Percentiles rank a stretch among this genome's conserved stretches.
These are phyloP conservation scores for Dione juno DNA, from an alignment of 2,888 invertebrate genomes.

Conservation along the genomic window DNA sequence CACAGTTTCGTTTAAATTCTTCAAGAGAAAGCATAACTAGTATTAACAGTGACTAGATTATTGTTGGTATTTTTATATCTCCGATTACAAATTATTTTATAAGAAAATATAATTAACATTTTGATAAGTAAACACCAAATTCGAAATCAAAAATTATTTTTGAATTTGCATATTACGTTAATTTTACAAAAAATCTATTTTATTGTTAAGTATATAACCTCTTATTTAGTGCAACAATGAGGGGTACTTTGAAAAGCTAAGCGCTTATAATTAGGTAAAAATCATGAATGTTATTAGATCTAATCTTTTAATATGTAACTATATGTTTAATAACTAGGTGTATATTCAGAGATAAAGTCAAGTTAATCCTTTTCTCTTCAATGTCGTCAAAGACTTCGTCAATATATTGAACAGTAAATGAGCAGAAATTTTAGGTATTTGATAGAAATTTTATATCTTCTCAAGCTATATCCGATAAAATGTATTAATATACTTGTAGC, in stretches of 20 bases:
- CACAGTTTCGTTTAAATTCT: conserved; percentile 58
- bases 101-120: background rate
- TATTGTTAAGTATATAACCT: background rate
- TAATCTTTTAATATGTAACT: background rate
- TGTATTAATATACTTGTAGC: background rate
- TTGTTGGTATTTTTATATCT: background rate
- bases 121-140: background rate
- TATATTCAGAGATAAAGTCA: background rate
- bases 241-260: conserved; percentile 18
- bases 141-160: background rate
- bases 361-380: background rate
- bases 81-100: too few species aligned
- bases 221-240: background rate
- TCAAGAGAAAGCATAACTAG: conserved; percentile 69
- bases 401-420: background rate
- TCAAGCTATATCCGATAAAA: background rate
- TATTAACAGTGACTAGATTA: conserved; percentile 52
- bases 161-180: background rate
- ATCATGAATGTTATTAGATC: conserved; percentile 1
- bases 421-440: background rate
- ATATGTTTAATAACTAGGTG: background rate
- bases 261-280: conserved; percentile 32
- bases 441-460: background rate
- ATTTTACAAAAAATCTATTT: background rate
- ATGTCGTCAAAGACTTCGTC: background rate